Evolutionary conservation across 2,797 vertebrate species (phyloP), one percentile per base, ranked within the genome.

Genomic region (Enteromius anoplus): DNA sequence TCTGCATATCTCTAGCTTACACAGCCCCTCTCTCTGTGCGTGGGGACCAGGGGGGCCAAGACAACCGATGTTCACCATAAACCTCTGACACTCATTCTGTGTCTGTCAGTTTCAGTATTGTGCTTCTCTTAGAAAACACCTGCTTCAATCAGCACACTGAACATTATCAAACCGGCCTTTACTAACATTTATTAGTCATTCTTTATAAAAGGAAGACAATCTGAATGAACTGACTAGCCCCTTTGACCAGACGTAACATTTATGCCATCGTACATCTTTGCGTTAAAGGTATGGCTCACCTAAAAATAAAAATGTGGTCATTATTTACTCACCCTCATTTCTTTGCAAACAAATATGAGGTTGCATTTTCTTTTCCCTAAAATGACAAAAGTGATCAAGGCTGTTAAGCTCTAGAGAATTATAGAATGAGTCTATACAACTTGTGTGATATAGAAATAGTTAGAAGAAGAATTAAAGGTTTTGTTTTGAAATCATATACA

Each of bases 1-100:
- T 94, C 93, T 94, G 91, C 94, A 94, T 95, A 93, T 94, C 94
- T 93, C 93, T 89, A 94, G 93, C 93, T 94, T 93, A 94, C 94
- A 94, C 89, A 91, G 93, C 92, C 92, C 92, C 92, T 88, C 78
- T 86, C 79, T 81, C 76, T 14, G 79, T 77, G 82, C 69, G 26
- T 45, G 37, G 83, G 81, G 82, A 75, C 51, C 76, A 79, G 85
- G 83, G 78, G 78, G 80, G 81, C 72, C 80, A 76, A 85, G 83
- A 88, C 78, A 81, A 86, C 81, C 78, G 78, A 73, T 87, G 86
- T 88, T 89, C 87, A 82, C 66, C 34, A 58, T 84, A 86, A 86
- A 85, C 89, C 88, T 88, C 78, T 84, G 87, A 87, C 87, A 88
- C 85, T 88, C 82, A 75, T 49, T 79, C 21, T 66, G 51, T 85